phyloP scores from a whole-genome alignment of 2,113 vertebrate genomes.

The Otolemur garnettii region DNA sequence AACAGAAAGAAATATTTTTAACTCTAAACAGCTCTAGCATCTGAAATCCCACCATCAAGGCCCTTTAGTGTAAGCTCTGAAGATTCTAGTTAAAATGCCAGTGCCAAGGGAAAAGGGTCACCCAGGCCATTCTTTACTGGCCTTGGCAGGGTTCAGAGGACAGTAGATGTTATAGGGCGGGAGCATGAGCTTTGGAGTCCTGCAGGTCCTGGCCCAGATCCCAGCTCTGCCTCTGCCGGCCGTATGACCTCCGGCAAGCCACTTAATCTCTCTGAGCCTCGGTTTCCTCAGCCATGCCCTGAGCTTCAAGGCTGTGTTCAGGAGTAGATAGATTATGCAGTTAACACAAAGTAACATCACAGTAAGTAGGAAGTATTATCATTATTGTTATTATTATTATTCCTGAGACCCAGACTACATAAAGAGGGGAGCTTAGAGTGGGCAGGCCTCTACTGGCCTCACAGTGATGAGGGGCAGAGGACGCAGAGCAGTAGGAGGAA shows the following conservation, averaged over 20 bases:
- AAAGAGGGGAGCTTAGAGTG: background rate
- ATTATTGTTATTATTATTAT: background rate
- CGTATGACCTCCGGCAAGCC: slow-evolving; percentile 16
- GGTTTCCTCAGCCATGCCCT: background rate
- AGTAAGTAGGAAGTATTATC: background rate
- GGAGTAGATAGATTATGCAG: background rate
- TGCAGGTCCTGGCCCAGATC: slow-evolving; percentile 29
- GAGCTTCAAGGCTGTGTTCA: background rate
- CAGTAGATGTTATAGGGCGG: slow-evolving; percentile 29
- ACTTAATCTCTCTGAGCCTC: slow-evolving; percentile 13
- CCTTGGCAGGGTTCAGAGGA: background rate
- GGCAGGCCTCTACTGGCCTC: background rate
- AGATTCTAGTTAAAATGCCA: slow-evolving; percentile 32
- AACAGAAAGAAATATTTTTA: background rate
- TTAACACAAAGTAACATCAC: background rate
- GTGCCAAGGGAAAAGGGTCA: background rate
- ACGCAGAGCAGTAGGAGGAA: too few relatives aligned
- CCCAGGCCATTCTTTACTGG: background rate
- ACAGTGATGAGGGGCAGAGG: background rate
- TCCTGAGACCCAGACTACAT: background rate
- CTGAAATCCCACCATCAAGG: background rate
- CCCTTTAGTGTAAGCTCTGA: background rate
- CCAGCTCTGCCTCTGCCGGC: slow-evolving; percentile 20
- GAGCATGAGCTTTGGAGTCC: background rate
- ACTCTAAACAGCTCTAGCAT: background rate